phyloP scores from a whole-genome alignment of 2,888 invertebrate species.

The Drosophila vallismaia region DNA sequence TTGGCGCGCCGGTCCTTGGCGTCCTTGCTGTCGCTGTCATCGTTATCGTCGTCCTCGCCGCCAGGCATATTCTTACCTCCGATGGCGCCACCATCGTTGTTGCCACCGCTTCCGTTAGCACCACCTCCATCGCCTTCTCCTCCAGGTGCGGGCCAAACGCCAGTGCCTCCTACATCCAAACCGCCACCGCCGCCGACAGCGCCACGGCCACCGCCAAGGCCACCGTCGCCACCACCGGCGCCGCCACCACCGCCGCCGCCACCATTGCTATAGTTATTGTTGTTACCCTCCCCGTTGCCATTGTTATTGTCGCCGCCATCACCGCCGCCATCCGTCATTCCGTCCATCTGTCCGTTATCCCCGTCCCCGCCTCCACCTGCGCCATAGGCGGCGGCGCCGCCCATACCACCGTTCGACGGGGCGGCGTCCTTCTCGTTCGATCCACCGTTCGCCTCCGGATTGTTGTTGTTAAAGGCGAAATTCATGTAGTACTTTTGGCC shows the following conservation, averaged over 20 bases:
- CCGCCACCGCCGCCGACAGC: background rate
- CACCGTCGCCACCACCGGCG: background rate
- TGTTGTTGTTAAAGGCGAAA: constrained; percentile 71
- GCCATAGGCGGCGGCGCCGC: too few relatives aligned
- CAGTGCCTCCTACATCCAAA: background rate
- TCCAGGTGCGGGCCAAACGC: too few relatives aligned
- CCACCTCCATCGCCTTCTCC: background rate
- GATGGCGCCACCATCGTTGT: background rate
- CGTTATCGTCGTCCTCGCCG: constrained; percentile 3
- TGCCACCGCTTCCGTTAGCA: background rate
- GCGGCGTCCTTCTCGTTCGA: background rate
- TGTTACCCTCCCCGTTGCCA: background rate
- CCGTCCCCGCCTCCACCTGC: background rate
- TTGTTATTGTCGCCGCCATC: background rate
- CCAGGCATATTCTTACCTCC: background rate
- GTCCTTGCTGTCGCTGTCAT: constrained; percentile 9
- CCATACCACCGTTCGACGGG: background rate
- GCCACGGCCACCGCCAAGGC: background rate
- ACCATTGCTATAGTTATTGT: too few relatives aligned
- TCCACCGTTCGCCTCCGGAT: constrained; percentile 35
- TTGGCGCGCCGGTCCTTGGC: background rate
- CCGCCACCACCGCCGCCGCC: background rate
- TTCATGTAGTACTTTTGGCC: constrained; percentile 71
- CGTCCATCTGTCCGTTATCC: background rate
- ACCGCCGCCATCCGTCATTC: background rate